phyloP scores from a whole-genome alignment of 2,888 invertebrate species.

The Adela reaumurella region DNA sequence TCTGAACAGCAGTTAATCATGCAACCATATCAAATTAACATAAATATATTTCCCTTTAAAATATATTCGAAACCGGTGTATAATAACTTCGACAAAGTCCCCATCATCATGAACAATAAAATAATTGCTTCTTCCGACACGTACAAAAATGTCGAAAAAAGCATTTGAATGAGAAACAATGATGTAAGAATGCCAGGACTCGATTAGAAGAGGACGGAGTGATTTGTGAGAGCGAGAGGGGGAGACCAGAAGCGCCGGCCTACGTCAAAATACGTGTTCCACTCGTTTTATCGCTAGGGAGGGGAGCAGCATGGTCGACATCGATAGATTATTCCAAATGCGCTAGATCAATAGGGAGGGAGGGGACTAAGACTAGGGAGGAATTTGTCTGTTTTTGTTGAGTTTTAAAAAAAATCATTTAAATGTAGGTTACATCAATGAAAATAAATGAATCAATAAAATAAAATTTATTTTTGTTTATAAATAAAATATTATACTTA shows the following conservation, averaged over 20 bases:
- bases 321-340: too few relatives aligned
- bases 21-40: too few relatives aligned
- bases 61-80: too few relatives aligned
- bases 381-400: too few relatives aligned
- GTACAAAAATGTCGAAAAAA: background rate
- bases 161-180: background rate
- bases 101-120: background rate
- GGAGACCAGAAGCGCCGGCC: slow-evolving; percentile 54
- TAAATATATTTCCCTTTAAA: too few relatives aligned
- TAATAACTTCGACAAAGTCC: background rate
- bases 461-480: too few relatives aligned
- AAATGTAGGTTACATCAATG: background rate
- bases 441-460: too few relatives aligned
- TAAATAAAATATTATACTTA: too few relatives aligned
- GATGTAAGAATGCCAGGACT: background rate
- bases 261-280: slow-evolving; percentile 57
- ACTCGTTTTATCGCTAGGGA: slow-evolving; percentile 52
- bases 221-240: slow-evolving; percentile 26
- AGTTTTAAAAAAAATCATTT: background rate
- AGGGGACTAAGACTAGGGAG: too few relatives aligned
- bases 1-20: too few relatives aligned
- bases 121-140: background rate
- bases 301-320: slow-evolving; percentile 12
- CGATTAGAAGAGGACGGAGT: slow-evolving; percentile 21
- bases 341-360: too few relatives aligned